Evolutionary conservation across 2,888 invertebrate species (phyloP), one percentile per base, ranked within the genome.

Genomic region (Pachliopta kotzebuea): DNA sequence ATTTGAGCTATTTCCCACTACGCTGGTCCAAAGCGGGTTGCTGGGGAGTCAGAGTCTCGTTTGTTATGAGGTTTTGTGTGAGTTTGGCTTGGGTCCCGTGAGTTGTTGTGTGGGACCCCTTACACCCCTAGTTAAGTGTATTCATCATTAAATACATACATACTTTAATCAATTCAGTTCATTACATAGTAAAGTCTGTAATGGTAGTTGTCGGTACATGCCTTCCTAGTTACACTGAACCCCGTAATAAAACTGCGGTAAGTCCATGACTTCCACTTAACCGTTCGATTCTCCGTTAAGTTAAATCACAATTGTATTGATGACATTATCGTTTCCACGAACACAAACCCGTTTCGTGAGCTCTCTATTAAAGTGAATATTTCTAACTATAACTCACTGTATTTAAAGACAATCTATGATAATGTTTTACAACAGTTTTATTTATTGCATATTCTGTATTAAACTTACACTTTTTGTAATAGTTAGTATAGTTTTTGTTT

Each of bases 341-440:
- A 58, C 63, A 64, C 57, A 63, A 14, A 63, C 59, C 64, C 69
- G 60, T 60, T 69, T 71, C 75, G 78, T 79, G 79, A 69, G 77
- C 74, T 78, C 78, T 75, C 70, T 72, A 74, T 74, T 75, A 78
- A 37, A 77, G 76, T 76, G 75, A 77, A 78, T 72, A 73, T 59
- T 72, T 45, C 66, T 63, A 70, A 68, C 68, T 68, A 76, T 79
- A 79, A 76, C 76, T 77, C 79, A 78, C 9, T 76, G 70, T 71
- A 71, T 67, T 71, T 70, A 71, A 67, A 68, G 69, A 67, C 67
- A 65, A 53, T 56, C 67, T 23, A 57, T 59, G 57, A 3, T 53
- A 61, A 20, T 23, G 24, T 31, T 65, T 42, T 57, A 24, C 26
- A 18, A 54, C 21, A 52, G 7, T 42, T 23, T 53, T 4, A 29